Evolutionary conservation across 2,888 invertebrate species (phyloP).

Genomic region (Hecatera dysodea): DNA sequence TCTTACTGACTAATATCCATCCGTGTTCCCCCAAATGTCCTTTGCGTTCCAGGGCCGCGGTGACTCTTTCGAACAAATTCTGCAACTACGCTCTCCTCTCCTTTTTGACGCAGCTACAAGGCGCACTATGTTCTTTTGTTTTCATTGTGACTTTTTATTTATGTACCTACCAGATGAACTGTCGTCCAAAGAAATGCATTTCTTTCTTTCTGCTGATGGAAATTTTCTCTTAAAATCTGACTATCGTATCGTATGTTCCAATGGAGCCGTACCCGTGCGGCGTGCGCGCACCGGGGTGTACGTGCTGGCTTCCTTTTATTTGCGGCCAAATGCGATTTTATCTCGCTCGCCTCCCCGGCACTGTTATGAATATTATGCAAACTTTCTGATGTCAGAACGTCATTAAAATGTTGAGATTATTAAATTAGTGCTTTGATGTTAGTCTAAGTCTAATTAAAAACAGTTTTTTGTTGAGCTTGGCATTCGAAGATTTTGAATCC

Average conservation of each 20-base stretch:
- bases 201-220: background rate
- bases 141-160: no score
- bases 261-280: constrained; percentile 66
- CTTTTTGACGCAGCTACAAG: no score
- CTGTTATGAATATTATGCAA: constrained; percentile 53
- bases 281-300: constrained; percentile 67
- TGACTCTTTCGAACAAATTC: no score
- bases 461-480: background rate
- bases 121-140: no score
- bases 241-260: constrained; percentile 46
- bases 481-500: background rate
- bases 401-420: constrained; percentile 54
- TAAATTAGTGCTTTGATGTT: constrained; percentile 31
- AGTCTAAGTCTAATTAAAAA: constrained; percentile 4
- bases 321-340: constrained; percentile 83
- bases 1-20: no score
- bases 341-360: constrained; percentile 66
- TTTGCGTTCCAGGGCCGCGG: no score
- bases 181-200: no score
- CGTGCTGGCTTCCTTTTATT: constrained; percentile 82
- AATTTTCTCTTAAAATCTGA: background rate
- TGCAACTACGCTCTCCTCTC: no score
- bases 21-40: no score
- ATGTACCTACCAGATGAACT: no score
- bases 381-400: constrained; percentile 42